Evolutionary conservation across 2,888 invertebrate genomes (phyloP).

Genomic region (Pterostichus madidus): DNA sequence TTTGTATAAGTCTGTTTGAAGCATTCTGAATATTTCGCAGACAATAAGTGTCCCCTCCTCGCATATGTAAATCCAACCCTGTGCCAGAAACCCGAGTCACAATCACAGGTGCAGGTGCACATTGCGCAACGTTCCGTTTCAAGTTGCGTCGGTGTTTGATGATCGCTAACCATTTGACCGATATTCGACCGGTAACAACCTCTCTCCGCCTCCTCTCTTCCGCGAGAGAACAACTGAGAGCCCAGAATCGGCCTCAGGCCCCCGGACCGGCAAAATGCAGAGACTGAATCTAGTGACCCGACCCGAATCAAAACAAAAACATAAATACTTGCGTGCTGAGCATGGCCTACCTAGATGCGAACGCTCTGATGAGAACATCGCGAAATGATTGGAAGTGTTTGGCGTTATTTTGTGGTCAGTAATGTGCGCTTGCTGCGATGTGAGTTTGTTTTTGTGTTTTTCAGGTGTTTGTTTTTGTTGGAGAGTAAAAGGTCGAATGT

Average conservation of each 20-base stretch:
- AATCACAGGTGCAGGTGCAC: constrained; percentile 44
- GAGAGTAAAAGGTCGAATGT: constrained; percentile 31
- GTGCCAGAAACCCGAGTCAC: neutral
- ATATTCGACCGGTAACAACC: constrained; percentile 39
- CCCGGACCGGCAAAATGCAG: constrained; percentile 2
- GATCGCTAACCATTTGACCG: constrained; percentile 43
- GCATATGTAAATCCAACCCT: constrained; percentile 4
- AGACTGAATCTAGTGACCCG: constrained; percentile 50
- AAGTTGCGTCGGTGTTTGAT: constrained; percentile 32
- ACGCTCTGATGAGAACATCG: constrained; percentile 21
- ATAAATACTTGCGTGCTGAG: constrained; percentile 38
- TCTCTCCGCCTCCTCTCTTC: constrained; percentile 16
- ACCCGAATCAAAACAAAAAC: constrained; percentile 54
- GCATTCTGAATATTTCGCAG: neutral
- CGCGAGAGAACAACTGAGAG: constrained; percentile 6
- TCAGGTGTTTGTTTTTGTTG: constrained; percentile 8
- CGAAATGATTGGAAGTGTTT: constrained; percentile 13
- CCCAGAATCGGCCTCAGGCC: constrained; percentile 6
- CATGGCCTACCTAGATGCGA: constrained; percentile 27
- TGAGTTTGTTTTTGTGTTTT: constrained; percentile 25
- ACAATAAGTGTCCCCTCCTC: constrained; percentile 11
- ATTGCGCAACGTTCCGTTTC: constrained; percentile 25
- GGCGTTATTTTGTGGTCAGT: constrained; percentile 24
- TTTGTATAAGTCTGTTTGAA: neutral
- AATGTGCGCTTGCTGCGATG: constrained; percentile 7